phyloP scores from a whole-genome alignment of 2,888 invertebrate species.

The Papilio demoleus region DNA sequence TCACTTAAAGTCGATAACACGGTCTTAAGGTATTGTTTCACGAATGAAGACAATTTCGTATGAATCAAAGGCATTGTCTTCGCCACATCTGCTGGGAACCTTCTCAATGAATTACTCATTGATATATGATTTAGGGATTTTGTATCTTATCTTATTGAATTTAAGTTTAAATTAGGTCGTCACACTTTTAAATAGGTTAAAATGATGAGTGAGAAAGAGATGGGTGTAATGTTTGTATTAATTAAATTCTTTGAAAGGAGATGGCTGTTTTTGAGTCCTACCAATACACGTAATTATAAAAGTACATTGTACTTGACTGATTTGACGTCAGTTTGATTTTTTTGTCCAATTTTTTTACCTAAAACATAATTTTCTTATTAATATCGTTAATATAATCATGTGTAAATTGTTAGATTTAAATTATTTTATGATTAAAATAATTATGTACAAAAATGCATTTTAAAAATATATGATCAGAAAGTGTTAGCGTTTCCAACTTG shows the following conservation, averaged over 20 bases:
- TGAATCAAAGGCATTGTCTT: slow-evolving; percentile 37
- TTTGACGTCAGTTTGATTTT: too few species aligned
- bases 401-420: too few species aligned
- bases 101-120: slow-evolving; percentile 37
- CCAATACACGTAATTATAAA: neutral
- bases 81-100: slow-evolving; percentile 32
- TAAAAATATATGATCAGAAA: neutral
- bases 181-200: slow-evolving; percentile 2
- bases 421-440: too few species aligned
- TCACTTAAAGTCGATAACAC: slow-evolving; percentile 1
- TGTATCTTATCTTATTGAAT: neutral
- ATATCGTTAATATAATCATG: too few species aligned
- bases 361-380: too few species aligned
- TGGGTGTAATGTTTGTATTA: slow-evolving; percentile 15
- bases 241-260: neutral
- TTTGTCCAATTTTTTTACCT: too few species aligned
- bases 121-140: neutral
- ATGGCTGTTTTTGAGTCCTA: neutral
- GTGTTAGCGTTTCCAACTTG: neutral
- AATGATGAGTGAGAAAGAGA: slow-evolving; percentile 16
- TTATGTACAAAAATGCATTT: too few species aligned
- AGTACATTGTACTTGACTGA: neutral
- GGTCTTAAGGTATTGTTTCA: slow-evolving; percentile 11
- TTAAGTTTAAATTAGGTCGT: neutral
- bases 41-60: slow-evolving; percentile 9